Percentiles rank a stretch among this genome's conserved stretches.
Conservation (phyloP, 1,140 invertebrate species). For the Nebria ingens region DNA sequence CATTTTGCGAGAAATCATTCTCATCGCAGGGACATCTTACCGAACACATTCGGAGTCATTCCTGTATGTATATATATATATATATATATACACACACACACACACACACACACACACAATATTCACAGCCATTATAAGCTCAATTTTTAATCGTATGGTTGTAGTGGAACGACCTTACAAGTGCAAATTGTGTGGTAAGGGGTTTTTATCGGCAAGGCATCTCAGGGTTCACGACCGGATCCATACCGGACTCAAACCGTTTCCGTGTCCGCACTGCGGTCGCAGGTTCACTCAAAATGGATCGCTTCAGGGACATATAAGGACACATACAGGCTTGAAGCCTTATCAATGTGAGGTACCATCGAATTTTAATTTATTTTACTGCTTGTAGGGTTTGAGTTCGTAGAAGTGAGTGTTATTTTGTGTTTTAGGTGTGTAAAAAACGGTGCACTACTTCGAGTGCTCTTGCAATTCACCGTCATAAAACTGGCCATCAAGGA, state of each 20-base stretch:
- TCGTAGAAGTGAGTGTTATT: neutral
- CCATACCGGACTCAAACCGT: slow-evolving; percentile 69
- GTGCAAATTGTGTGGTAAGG: slow-evolving; percentile 12
- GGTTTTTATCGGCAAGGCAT: slow-evolving; percentile 38
- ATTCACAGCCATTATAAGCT: too few relatives aligned
- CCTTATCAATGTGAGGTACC: neutral
- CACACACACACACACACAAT: too few relatives aligned
- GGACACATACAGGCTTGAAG: neutral
- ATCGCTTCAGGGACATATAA: slow-evolving; percentile 6
- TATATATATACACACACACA: too few relatives aligned
- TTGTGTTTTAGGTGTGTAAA: neutral
- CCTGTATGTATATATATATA: slow-evolving; percentile 5
- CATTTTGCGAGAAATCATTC: slow-evolving; percentile 14
- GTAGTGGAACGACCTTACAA: slow-evolving; percentile 5
- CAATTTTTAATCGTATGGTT: too few relatives aligned
- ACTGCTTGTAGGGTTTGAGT: neutral
- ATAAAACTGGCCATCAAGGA: neutral
- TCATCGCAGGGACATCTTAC: neutral
- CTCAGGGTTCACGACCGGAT: slow-evolving; percentile 59
- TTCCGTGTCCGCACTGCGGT: slow-evolving; percentile 64
- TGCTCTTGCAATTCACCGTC: neutral
- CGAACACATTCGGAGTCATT: slow-evolving; percentile 14
- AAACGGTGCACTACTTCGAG: neutral
- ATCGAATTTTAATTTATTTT: neutral
- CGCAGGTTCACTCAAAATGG: slow-evolving; percentile 8